phyloP scores from a whole-genome alignment of 92 coral and sea anemone species.

The Bergia puertoricense region DNA sequence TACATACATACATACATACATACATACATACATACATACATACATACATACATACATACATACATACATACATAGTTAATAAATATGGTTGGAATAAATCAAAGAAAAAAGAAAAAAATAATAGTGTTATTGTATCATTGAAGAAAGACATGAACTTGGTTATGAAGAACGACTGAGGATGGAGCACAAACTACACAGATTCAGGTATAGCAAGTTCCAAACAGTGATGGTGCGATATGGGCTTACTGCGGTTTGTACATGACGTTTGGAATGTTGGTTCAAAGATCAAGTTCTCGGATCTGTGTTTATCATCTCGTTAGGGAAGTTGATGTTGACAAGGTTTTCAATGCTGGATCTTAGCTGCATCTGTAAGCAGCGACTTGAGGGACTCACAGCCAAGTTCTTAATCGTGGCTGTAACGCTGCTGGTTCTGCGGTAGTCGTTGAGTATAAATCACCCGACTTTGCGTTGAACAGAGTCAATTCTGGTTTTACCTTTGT shows the following conservation, averaged over 20 bases:
- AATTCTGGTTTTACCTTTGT: neutral
- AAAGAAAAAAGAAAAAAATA: no score
- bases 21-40: no score
- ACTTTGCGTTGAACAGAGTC: neutral
- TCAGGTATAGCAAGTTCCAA: no score
- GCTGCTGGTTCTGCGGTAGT: no score
- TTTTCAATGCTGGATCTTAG: neutral
- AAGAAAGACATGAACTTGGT: neutral
- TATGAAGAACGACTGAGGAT: no score
- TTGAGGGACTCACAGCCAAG: neutral
- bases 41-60: no score
- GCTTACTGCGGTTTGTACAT: neutral
- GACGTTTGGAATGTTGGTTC: neutral
- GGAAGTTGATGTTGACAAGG: neutral
- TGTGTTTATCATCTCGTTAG: neutral
- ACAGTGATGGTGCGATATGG: neutral
- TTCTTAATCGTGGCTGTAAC: neutral
- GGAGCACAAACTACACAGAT: neutral
- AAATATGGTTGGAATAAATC: no score
- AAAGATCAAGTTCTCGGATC: neutral
- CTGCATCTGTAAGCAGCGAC: no score
- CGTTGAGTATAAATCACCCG: neutral
- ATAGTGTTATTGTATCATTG: neutral
- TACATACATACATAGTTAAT: no score
- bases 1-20: no score